These are phyloP conservation scores for Willisornis vidua DNA, from an alignment of 2,113 vertebrate genomes.

Conservation along the genomic window DNA sequence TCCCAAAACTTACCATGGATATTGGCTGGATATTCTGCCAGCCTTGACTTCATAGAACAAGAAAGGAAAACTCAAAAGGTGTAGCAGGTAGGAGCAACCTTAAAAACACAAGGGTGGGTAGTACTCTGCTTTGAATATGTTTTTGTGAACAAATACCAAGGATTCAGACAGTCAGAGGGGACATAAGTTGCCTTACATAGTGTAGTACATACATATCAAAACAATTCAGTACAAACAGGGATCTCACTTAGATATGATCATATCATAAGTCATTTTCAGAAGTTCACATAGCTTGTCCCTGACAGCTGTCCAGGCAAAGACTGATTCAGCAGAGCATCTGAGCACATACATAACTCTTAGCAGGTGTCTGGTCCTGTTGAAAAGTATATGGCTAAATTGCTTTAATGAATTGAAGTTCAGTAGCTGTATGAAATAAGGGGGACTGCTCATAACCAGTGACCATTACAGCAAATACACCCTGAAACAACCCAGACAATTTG, in stretches of 20 bases:
- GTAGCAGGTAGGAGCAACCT: not conserved
- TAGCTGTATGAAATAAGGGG: not conserved
- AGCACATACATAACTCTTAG: not conserved
- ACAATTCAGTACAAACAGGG: not conserved
- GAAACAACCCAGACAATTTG: not conserved
- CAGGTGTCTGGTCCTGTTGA: not conserved
- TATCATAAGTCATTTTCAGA: not conserved
- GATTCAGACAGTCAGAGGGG: not conserved
- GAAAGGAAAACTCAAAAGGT: not conserved
- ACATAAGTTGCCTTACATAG: not conserved
- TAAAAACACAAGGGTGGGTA: not conserved
- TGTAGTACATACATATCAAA: not conserved
- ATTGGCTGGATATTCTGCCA: not conserved
- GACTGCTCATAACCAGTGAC: not conserved
- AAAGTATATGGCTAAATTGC: not conserved
- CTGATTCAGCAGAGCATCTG: not conserved
- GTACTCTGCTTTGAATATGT: not conserved
- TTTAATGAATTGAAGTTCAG: not conserved
- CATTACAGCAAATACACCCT: not conserved
- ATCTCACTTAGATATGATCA: not conserved
- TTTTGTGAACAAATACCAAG: not conserved
- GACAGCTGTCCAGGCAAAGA: not conserved
- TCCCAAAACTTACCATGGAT: not conserved
- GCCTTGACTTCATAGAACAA: not conserved
- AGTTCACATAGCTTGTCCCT: not conserved